Conservation (phyloP, 2,797 vertebrate species). For the Lutjanus argentimaculatus region DNA sequence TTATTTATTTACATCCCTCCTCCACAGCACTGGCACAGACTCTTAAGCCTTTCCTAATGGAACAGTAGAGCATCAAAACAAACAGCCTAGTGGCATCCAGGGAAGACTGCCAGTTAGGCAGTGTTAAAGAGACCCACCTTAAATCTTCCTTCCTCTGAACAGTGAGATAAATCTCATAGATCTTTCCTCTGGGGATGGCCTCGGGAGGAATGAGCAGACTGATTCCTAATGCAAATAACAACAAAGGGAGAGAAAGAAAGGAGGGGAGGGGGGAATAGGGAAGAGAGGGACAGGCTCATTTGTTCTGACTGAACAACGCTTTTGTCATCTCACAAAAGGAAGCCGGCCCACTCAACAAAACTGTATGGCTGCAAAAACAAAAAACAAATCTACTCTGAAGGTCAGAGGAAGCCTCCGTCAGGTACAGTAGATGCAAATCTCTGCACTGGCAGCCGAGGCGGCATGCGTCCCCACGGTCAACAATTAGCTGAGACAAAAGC, state of each 20-base stretch:
- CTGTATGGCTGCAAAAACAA: constrained; percentile 66
- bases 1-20: constrained; percentile 82
- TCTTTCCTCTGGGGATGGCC: constrained; percentile 98
- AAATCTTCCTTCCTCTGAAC: constrained; percentile 98
- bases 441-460: constrained; percentile 53
- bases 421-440: constrained; percentile 81
- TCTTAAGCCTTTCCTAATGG: constrained; percentile 81
- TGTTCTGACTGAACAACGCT: constrained; percentile 77
- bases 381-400: constrained; percentile 78
- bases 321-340: constrained; percentile 79
- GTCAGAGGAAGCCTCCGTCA: constrained; percentile 77
- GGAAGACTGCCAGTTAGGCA: constrained; percentile 73
- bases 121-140: constrained; percentile 90
- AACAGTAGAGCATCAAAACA: constrained; percentile 82
- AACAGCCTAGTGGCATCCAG: constrained; percentile 79
- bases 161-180: constrained; percentile 99
- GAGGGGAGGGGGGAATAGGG: constrained; percentile 13
- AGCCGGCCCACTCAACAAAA: constrained; percentile 72
- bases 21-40: constrained; percentile 67
- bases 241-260: constrained; percentile 64
- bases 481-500: constrained; percentile 85
- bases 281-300: constrained; percentile 73
- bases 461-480: constrained; percentile 71
- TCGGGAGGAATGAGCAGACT: constrained; percentile 98
- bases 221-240: constrained; percentile 92